These are phyloP conservation scores for Neofelis nebulosa DNA, from an alignment of 2,113 vertebrate genomes.

Conservation along the genomic window DNA sequence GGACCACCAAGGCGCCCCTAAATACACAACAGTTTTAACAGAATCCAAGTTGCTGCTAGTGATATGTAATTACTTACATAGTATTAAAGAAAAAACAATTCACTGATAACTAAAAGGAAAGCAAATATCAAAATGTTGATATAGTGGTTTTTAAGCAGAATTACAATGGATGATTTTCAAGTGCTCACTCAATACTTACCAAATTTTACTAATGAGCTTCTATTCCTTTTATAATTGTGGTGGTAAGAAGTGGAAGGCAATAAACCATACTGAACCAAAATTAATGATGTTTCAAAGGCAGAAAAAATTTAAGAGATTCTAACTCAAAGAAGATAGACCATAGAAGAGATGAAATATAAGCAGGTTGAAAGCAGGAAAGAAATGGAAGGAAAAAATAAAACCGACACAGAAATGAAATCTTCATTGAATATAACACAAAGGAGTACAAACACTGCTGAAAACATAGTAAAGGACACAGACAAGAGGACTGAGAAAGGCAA, in stretches of 20 bases:
- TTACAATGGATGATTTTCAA: neutral
- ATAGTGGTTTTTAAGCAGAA: neutral
- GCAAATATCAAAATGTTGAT: conserved; percentile 25
- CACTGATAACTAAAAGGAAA: conserved; percentile 19
- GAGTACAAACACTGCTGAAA: neutral
- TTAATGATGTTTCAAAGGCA: neutral
- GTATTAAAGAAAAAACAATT: conserved; percentile 15
- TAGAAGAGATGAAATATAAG: neutral
- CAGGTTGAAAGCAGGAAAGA: conserved; percentile 22
- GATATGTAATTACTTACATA: neutral
- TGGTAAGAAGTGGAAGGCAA: neutral
- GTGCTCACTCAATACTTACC: neutral
- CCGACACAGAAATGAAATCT: neutral
- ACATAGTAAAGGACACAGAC: neutral
- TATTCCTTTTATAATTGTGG: neutral
- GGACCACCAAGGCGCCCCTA: too few species aligned
- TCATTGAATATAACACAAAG: neutral
- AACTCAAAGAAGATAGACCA: neutral
- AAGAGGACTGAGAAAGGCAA: neutral
- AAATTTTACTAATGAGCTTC: conserved; percentile 17
- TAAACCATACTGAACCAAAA: neutral
- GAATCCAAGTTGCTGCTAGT: neutral
- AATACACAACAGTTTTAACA: neutral
- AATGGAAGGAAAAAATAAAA: conserved; percentile 20
- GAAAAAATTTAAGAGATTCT: conserved; percentile 35